A percentile compares a stretch with the other conserved stretches of the same genome.
Evolutionary conservation across 1,140 invertebrate species (phyloP).

Genomic region (Lethrus apterus): DNA sequence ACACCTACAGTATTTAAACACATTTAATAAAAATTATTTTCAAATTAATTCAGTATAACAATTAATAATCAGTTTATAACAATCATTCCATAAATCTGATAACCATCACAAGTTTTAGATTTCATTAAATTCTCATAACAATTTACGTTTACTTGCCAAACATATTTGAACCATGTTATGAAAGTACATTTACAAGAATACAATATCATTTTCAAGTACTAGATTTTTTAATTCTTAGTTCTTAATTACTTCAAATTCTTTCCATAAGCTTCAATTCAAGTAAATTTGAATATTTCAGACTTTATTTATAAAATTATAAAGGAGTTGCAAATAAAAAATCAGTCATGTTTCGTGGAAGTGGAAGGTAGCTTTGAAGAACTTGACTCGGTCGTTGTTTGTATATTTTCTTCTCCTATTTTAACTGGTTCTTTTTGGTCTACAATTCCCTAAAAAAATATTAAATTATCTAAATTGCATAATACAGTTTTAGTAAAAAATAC

Average conservation of each 20-base stretch:
- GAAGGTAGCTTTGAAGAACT: background rate
- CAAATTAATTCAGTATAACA: conserved; percentile 25
- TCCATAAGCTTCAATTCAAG: too few relatives aligned
- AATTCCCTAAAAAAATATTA: conserved; percentile 17
- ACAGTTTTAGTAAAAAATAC: background rate
- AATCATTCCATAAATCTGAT: conserved; percentile 21
- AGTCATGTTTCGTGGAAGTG: conserved; percentile 20
- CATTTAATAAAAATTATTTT: conserved; percentile 31
- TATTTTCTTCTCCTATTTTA: conserved; percentile 11
- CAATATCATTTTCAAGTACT: background rate
- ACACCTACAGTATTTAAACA: conserved; percentile 20
- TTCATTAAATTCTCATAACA: conserved; percentile 4
- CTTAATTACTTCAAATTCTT: conserved; percentile 3
- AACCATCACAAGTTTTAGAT: conserved; percentile 11
- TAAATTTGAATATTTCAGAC: too few relatives aligned
- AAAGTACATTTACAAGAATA: conserved; percentile 10
- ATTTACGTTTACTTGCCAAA: conserved; percentile 4
- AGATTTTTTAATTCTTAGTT: conserved; percentile 9
- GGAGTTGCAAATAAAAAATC: conserved; percentile 24
- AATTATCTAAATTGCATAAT: background rate
- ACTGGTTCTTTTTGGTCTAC: conserved; percentile 23
- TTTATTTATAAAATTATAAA: conserved; percentile 7
- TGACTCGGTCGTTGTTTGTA: background rate
- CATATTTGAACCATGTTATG: background rate
- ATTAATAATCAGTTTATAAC: conserved; percentile 24